These are phyloP conservation scores for Brachirus orientalis DNA, from an alignment of 2,113 vertebrate genomes.

Conservation along the genomic window DNA sequence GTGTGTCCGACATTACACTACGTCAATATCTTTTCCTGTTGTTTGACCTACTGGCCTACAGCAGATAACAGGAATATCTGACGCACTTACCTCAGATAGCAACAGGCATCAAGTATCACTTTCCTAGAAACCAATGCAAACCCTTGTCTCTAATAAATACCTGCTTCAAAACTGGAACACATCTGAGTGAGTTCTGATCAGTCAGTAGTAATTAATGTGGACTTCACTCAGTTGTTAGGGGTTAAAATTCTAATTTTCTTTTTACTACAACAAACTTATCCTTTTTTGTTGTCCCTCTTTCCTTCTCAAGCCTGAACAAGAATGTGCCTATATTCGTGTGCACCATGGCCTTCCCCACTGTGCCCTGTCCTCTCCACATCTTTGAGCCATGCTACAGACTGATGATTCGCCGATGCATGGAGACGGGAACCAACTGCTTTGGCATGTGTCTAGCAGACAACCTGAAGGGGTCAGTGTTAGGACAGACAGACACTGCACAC, in stretches of 20 bases:
- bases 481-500: not conserved
- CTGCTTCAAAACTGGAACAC: not conserved
- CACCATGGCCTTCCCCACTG: slow-evolving; percentile 94
- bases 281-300: not conserved
- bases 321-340: slow-evolving; percentile 96
- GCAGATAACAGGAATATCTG: not conserved
- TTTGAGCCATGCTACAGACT: slow-evolving; percentile 93
- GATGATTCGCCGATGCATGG: slow-evolving; percentile 93
- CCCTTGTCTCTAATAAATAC: not conserved
- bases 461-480: slow-evolving; percentile 81
- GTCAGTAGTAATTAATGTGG: not conserved
- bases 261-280: not conserved
- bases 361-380: slow-evolving; percentile 91
- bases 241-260: not conserved
- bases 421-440: slow-evolving; percentile 92
- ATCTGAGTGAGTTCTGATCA: not conserved
- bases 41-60: slow-evolving; percentile 50
- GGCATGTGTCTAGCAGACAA: slow-evolving; percentile 93
- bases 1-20: not conserved
- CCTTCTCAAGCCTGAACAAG: slow-evolving; percentile 86
- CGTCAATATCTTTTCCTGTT: not conserved
- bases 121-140: not conserved
- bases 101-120: slow-evolving; percentile 17
- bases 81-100: slow-evolving; percentile 22
- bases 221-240: not conserved